phyloP scores from a whole-genome alignment of 2,113 vertebrate genomes.

The Tachuris rubrigastra region DNA sequence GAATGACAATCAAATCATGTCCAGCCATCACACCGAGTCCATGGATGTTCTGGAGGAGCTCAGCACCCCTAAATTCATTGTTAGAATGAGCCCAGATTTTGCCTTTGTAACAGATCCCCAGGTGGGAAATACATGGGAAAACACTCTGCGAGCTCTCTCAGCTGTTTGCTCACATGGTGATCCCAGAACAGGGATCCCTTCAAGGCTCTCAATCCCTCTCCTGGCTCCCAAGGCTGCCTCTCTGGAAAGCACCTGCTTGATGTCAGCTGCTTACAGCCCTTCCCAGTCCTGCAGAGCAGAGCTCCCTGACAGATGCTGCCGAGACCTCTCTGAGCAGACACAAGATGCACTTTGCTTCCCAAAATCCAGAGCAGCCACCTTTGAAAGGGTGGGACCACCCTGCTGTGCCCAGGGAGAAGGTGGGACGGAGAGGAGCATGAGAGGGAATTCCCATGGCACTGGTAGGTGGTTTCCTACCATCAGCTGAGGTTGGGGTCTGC shows the following conservation, averaged over 20 bases:
- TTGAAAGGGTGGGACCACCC: accelerated
- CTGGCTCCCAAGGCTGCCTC: not conserved
- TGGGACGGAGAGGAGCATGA: not conserved
- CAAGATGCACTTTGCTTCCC: not conserved
- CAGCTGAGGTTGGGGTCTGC: constrained; percentile 79
- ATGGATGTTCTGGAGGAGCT: not conserved
- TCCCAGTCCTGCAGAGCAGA: not conserved
- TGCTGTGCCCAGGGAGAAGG: not conserved
- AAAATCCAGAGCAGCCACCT: not conserved
- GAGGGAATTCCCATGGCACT: not conserved
- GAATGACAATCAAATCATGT: not conserved
- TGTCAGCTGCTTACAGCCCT: not conserved
- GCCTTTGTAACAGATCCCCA: not conserved
- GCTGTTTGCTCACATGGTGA: not conserved
- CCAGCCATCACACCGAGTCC: not conserved
- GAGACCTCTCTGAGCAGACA: not conserved
- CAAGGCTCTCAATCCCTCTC: not conserved
- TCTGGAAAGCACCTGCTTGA: not conserved
- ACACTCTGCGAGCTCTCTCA: not conserved
- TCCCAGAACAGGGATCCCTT: not conserved
- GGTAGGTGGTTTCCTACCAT: constrained; percentile 78
- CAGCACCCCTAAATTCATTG: not conserved
- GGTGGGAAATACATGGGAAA: not conserved
- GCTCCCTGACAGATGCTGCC: not conserved
- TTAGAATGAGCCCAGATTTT: not conserved